Base-by-base conservation (phyloP, 2,797 vertebrate genomes). In the Nyctalus aviator region DNA sequence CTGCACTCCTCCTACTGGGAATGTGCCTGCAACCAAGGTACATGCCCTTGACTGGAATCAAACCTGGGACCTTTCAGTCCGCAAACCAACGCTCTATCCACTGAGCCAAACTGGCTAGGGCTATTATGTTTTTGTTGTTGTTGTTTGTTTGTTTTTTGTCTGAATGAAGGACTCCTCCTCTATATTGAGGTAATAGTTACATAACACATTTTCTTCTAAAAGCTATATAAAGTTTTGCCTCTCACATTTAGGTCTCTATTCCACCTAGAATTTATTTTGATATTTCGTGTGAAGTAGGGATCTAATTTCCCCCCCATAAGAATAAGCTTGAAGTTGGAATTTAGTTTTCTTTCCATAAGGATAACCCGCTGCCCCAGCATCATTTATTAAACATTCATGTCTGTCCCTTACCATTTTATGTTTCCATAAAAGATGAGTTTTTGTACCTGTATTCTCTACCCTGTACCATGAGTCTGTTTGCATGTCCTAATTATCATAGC, bases 191-290 rank as follows among this genome's bases (percentile, higher is more conserved):
- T 84, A 91, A 77, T 82, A 73, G 14, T 73, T 95, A 75, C 4
- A 3, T 87, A 8, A 14, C 93, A 15, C 41, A 64, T 93, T 92
- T 94, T 95, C 46, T 90, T 88, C 46, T 94, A 57, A 66, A 57
- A 78, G 75, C 62, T 87, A 93, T 66, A 90, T 66, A 90, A 68
- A 88, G 69, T 94, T 94, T 91, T 76, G 25, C 32, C 77, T 93
- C 95, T 90, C 25, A 66, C n/a, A 50, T 69, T 88, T 78, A 77
- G 23, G 23, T 84, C 30, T 96, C 55, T 88, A 53, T 72, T 90
- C 37, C 6, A 87, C 62, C 23, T 73, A 53, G 59, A 69, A 73
- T 93, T 94, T 92, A 95, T 93, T 94, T 76, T 92, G 83, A 72
- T 79, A 50, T 50, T 73, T 59, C n/a, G 3, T 84, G 6, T 90